These are phyloP conservation scores for Alethe castanea DNA, from an alignment of 2,113 vertebrate species.

Conservation along the genomic window DNA sequence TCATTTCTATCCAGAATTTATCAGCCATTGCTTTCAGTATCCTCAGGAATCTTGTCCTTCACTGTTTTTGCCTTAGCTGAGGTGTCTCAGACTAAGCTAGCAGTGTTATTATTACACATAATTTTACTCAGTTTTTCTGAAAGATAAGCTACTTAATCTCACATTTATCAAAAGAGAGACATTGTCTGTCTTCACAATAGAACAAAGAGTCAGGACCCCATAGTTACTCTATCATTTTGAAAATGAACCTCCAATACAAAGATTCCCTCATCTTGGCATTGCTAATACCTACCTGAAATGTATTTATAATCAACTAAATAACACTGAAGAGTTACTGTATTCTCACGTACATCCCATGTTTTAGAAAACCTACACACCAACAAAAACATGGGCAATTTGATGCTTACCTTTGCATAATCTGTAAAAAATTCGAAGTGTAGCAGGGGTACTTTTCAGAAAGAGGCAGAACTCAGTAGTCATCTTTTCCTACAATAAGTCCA, in stretches of 20 bases:
- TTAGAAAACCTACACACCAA: neutral
- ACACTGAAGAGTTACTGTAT: neutral
- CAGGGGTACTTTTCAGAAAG: neutral
- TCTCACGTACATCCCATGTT: rapidly evolving
- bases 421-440: neutral
- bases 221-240: neutral
- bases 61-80: neutral
- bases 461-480: neutral
- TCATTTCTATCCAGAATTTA: neutral
- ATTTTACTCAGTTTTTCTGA: neutral
- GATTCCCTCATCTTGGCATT: neutral
- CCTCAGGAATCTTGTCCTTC: neutral
- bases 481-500: neutral
- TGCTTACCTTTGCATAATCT: neutral
- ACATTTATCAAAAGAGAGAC: neutral
- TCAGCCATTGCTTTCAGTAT: neutral
- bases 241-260: neutral
- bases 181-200: neutral
- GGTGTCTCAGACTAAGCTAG: neutral
- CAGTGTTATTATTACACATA: neutral
- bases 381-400: neutral
- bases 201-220: neutral
- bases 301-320: neutral
- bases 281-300: neutral
- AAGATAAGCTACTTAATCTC: neutral